A percentile compares a stretch with the other conserved stretches of the same genome.
Conservation (phyloP, 2,113 vertebrate species). For the Seriola dumerili region DNA sequence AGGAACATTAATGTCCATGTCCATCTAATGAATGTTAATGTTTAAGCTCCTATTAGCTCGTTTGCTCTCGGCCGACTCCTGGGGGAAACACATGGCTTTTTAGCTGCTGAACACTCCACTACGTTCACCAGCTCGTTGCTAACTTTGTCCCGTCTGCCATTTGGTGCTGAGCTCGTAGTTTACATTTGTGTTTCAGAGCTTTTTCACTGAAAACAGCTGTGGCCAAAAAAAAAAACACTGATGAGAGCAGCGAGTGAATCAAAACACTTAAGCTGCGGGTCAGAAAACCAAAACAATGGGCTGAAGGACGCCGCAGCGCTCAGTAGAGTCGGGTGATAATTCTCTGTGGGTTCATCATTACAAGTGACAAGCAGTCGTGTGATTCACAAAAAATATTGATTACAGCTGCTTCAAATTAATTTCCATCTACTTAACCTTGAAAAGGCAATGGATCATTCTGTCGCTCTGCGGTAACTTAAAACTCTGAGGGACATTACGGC, state of each 20-base stretch:
- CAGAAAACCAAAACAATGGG: background rate
- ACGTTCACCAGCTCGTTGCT: background rate
- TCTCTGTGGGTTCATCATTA: background rate
- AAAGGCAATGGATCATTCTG: background rate
- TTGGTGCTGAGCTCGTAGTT: background rate
- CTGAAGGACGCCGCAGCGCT: background rate
- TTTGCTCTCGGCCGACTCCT: background rate
- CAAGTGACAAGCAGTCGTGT: background rate
- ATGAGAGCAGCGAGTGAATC: too few relatives aligned
- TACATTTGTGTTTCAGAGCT: too few relatives aligned
- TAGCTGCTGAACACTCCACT: background rate
- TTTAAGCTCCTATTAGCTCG: background rate
- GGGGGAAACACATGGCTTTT: background rate
- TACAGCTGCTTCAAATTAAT: background rate
- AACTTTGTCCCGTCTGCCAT: background rate
- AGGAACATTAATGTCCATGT: too few relatives aligned
- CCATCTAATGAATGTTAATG: background rate
- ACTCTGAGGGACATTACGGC: background rate
- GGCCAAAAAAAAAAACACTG: too few relatives aligned
- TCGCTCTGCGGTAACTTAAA: background rate
- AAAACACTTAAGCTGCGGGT: too few relatives aligned
- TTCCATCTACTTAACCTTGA: background rate
- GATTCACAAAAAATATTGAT: background rate
- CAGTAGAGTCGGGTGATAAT: background rate
- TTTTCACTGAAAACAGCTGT: too few relatives aligned